Evolutionary conservation across 2,113 vertebrate genomes (phyloP).

Genomic region (Microcebus lehilahytsara): DNA sequence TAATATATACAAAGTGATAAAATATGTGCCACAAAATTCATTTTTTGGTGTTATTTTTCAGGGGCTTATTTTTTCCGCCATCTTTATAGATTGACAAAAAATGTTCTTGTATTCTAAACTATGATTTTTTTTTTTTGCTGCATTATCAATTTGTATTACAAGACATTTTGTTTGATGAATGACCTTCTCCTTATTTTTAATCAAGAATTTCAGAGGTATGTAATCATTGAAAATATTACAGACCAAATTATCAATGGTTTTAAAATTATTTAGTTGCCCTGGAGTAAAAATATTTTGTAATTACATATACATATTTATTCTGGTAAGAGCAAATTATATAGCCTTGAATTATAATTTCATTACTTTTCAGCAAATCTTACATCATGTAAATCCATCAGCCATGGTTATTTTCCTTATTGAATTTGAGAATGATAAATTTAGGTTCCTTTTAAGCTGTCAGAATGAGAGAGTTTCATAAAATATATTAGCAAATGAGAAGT

Average conservation of each 20-base stretch:
- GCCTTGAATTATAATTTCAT: slow-evolving; percentile 47
- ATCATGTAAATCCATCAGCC: slow-evolving; percentile 52
- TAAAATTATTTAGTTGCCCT: slow-evolving; percentile 4
- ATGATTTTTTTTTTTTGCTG: not conserved
- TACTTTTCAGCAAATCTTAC: slow-evolving; percentile 49
- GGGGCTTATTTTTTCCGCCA: not conserved
- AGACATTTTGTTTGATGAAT: not conserved
- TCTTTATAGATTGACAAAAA: not conserved
- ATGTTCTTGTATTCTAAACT: not conserved
- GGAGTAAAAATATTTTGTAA: slow-evolving; percentile 34
- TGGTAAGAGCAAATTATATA: slow-evolving; percentile 27
- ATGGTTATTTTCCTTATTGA: slow-evolving; percentile 59
- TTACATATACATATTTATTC: not conserved
- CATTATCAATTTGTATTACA: not conserved
- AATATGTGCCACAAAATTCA: not conserved
- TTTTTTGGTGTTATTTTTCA: not conserved
- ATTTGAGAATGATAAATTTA: slow-evolving; percentile 53
- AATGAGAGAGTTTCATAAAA: slow-evolving; percentile 55
- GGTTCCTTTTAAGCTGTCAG: slow-evolving; percentile 62
- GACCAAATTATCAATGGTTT: not conserved
- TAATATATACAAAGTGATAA: not conserved
- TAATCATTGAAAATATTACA: not conserved
- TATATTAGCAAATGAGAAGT: slow-evolving; percentile 59
- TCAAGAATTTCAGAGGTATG: not conserved
- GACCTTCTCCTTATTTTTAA: not conserved